Base-by-base conservation (phyloP, 2,888 invertebrate species). In the Drosophila mercatorum region DNA sequence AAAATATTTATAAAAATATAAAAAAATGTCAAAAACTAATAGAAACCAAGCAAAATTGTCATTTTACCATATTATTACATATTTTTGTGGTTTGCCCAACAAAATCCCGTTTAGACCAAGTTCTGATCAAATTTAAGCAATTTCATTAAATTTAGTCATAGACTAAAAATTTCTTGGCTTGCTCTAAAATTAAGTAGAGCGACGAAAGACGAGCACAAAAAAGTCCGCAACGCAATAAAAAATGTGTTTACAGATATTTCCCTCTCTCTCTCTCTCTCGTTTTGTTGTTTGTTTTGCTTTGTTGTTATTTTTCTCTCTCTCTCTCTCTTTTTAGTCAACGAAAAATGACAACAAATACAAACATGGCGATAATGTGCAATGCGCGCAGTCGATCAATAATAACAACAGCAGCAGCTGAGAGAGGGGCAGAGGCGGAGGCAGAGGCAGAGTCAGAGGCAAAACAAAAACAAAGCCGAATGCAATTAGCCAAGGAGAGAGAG, bases 281-380 rank as follows among this genome's bases (percentile, higher is more conserved):
- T 57, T 52, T 41, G 26, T 31, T 44, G 53, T 57, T 52, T 47
- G 49, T 44, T 60, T 67, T 51, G 51, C 12, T 51, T 51, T 51
- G 43, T 58, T 75, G 28, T 49, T 58, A 47, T 55, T 63, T 22
- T 36, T 26, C 38, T 22, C 26, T 26, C 53, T 22, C 22, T 22
- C 22, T 22, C 22, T 22, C 22, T 22, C 53, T 81, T 68, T 72
- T 78, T 26, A 78, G 78, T 74, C 69, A 78, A 66, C 83, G 88
- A 83, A 90, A 77, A 80, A 85, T 67, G 81, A 63, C 90, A 90
- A 90, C 88, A 90, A 89, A 85, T 80, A 89, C 88, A 83, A 89
- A 88, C 66, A 80, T 78, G 88, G 75, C 86, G 74, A 81, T 83
- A 88, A 90, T 75, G 72, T 83, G 83, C 83, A 89, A 69, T 69